Percentiles rank a stretch among this genome's conserved stretches.
Evolutionary conservation across 2,113 vertebrate genomes (phyloP).

Genomic region (Catharus bicknelli): DNA sequence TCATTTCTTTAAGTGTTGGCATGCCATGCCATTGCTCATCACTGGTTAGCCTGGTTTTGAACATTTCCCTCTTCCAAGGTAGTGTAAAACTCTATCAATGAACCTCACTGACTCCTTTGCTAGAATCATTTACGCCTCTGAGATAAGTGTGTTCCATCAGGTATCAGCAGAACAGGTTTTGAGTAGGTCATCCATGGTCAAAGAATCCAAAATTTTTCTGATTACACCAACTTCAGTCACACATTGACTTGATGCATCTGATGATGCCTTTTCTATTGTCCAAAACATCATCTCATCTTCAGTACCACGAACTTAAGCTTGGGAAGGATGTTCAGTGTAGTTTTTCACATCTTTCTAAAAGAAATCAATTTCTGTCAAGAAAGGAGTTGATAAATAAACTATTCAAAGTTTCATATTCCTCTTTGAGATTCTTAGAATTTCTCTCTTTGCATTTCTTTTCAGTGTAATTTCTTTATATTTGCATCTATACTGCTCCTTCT

Average conservation of each 20-base stretch:
- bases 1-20: neutral
- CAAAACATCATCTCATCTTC: constrained; percentile 20
- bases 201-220: neutral
- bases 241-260: neutral
- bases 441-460: neutral
- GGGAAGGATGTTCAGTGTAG: neutral
- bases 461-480: neutral
- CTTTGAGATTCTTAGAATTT: neutral
- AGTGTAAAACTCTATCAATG: fast-evolving
- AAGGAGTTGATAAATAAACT: neutral
- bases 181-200: neutral
- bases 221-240: neutral
- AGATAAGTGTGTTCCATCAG: neutral
- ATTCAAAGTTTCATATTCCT: neutral
- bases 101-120: neutral
- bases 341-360: neutral
- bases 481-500: neutral
- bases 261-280: neutral
- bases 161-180: neutral
- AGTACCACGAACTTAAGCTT: neutral
- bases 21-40: neutral
- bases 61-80: neutral
- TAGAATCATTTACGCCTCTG: neutral
- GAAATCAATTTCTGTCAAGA: constrained; percentile 12
- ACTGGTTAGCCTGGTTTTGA: neutral